phyloP scores from a whole-genome alignment of 2,888 invertebrate genomes.

The Ferrisia virgata region DNA sequence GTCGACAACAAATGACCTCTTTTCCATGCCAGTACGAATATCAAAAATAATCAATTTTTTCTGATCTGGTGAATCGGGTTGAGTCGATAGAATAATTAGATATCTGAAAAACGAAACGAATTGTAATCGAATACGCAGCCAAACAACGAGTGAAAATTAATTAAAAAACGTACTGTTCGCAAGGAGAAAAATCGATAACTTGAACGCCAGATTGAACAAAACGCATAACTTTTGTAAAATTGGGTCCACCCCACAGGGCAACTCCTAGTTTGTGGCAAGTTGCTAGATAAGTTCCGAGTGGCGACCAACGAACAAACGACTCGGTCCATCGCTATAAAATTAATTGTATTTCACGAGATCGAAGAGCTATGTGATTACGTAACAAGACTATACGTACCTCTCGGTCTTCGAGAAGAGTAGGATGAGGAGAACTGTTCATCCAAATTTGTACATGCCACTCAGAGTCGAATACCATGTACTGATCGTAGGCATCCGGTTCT shows the following conservation, averaged over 20 bases:
- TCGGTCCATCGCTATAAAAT: constrained; percentile 83
- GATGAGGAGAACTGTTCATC: constrained; percentile 80
- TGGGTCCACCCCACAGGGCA: constrained; percentile 94
- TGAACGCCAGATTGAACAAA: constrained; percentile 88
- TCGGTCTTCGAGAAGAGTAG: constrained; percentile 75
- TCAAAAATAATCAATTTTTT: constrained; percentile 94
- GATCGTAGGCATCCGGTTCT: constrained; percentile 94
- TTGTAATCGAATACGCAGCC: not conserved
- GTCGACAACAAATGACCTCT: constrained; percentile 83
- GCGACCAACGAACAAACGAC: constrained; percentile 96
- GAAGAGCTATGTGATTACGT: not conserved
- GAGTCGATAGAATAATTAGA: constrained; percentile 88
- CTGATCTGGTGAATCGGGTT: constrained; percentile 61
- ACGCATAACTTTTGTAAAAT: constrained; percentile 85
- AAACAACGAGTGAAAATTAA: not conserved
- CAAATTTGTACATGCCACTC: constrained; percentile 47
- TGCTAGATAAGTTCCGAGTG: constrained; percentile 90
- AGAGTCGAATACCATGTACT: constrained; percentile 65
- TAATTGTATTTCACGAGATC: constrained; percentile 49
- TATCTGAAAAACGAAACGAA: constrained; percentile 59
- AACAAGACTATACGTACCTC: constrained; percentile 57
- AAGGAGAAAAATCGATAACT: constrained; percentile 95
- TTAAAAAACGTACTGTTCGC: constrained; percentile 68
- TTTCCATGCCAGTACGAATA: constrained; percentile 88
- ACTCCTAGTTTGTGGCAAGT: constrained; percentile 96